Evolutionary conservation across 2,113 vertebrate genomes (phyloP), one percentile per base, ranked within the genome.

Genomic region (Fregata magnificens): DNA sequence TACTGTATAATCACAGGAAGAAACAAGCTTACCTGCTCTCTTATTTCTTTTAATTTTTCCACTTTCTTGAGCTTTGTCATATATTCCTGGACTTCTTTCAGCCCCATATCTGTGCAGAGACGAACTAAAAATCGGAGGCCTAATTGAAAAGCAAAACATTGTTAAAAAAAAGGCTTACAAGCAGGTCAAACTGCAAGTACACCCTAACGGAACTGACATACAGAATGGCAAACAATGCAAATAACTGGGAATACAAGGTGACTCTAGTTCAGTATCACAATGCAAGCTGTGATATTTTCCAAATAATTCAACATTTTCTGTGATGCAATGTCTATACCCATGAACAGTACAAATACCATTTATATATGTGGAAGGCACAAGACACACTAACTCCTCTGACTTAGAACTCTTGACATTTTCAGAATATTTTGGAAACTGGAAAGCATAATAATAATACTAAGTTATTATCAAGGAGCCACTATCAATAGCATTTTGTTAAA

Each of bases 81-180:
- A 83, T 99, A 99, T 55, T 99, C 99, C 94, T 99, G 99, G 69
- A 99, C 99, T 97, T 99, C 99, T 82, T 99, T 99, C 96, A 99
- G 93, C 14, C 99, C 99, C 98, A 99, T 99, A 97, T 99, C 99
- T 82, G 99, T 99, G 96, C 99, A 99, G 72, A 99, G 98, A 88
- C 99, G 98, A 96, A 99, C 99, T 96, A 99, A 97, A 97, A 99
- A 99, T 29, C 98, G 98, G 45, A 99, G 98, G 96, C 99, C 99
- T 97, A 96, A 86, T 95, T 65, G 90, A 72, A 91, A 94, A 93
- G 59, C 74, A 95, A 87, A 93, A 78, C 19, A 88, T 6, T 44
- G n/a, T 94, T 73, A 81, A 71, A 63, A 63, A 40, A 74, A 92
- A 71, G 28, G 45, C 13, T 84, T 73, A 45, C 28, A 91, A 92